Evolutionary conservation across 92 coral and sea anemone genomes (phyloP).

Genomic region (Porites cylindrica): DNA sequence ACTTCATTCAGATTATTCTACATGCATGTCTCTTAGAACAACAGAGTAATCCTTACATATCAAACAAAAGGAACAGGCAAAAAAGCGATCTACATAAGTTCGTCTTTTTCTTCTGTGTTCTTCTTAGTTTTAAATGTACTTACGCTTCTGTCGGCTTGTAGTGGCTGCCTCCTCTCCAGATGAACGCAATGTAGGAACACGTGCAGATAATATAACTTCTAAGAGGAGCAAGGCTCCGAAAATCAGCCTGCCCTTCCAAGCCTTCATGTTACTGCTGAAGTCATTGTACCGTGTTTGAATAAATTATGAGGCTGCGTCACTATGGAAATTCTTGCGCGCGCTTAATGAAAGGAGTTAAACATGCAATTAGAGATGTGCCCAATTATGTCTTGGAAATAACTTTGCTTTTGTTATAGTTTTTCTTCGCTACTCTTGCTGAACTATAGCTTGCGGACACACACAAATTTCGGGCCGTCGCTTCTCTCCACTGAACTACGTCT

Average conservation of each 20-base stretch:
- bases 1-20: too few relatives aligned
- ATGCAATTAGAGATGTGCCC: not conserved
- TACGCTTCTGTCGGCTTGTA: not conserved
- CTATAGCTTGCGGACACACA: too few relatives aligned
- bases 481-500: too few relatives aligned
- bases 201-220: not conserved
- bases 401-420: too few relatives aligned
- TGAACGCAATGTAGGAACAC: not conserved
- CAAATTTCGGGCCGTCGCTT: too few relatives aligned
- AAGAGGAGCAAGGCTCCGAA: conserved; percentile 22
- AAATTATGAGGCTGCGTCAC: conserved; percentile 20
- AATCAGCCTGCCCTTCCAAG: not conserved
- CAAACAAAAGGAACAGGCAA: too few relatives aligned
- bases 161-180: not conserved
- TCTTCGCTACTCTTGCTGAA: too few relatives aligned
- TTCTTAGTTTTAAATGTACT: not conserved
- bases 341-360: not conserved
- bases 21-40: too few relatives aligned
- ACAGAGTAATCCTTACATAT: too few relatives aligned
- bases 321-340: not conserved
- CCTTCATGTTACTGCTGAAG: conserved; percentile 2
- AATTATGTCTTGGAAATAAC: too few relatives aligned
- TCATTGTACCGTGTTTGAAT: not conserved
- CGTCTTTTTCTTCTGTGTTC: too few relatives aligned
- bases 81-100: too few relatives aligned